These are phyloP conservation scores for Drosophila stalkeri DNA, from an alignment of 2,888 invertebrate species.

Conservation along the genomic window DNA sequence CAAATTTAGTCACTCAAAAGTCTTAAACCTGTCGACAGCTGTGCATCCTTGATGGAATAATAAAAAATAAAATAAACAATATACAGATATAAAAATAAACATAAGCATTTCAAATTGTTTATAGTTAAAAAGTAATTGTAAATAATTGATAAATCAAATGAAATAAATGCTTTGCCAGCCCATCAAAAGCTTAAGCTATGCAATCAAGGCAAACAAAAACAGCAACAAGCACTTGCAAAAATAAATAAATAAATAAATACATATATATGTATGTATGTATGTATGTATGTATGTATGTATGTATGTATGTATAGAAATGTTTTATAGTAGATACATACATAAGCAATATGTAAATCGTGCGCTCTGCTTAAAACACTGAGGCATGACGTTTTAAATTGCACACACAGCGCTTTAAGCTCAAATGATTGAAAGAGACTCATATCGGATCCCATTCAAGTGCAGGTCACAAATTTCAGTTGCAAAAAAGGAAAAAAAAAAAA, in stretches of 20 bases:
- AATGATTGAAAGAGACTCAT: constrained; percentile 22
- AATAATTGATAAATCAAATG: constrained; percentile 8
- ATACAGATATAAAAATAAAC: not conserved
- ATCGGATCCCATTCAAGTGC: constrained; percentile 35
- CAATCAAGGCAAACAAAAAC: constrained; percentile 4
- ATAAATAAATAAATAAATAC: not conserved
- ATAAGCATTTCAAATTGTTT: no score
- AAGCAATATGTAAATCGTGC: not conserved
- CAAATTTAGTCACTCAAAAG: not conserved
- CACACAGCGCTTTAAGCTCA: constrained; percentile 12
- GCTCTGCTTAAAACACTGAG: not conserved
- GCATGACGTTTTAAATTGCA: constrained; percentile 16
- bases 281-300: not conserved
- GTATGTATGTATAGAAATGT: not conserved
- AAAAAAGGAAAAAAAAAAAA: constrained; percentile 13
- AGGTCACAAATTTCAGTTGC: constrained; percentile 44
- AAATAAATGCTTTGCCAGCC: constrained; percentile 1
- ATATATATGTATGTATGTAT: not conserved
- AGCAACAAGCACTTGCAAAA: not conserved
- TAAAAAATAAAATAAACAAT: not conserved
- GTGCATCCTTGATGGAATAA: not conserved
- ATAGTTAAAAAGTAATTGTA: constrained; percentile 1
- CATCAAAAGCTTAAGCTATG: constrained; percentile 3
- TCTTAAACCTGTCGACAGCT: not conserved
- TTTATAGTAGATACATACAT: not conserved